Evolutionary conservation across 2,888 invertebrate species (phyloP).

Genomic region (Sphaeridia pumilis): DNA sequence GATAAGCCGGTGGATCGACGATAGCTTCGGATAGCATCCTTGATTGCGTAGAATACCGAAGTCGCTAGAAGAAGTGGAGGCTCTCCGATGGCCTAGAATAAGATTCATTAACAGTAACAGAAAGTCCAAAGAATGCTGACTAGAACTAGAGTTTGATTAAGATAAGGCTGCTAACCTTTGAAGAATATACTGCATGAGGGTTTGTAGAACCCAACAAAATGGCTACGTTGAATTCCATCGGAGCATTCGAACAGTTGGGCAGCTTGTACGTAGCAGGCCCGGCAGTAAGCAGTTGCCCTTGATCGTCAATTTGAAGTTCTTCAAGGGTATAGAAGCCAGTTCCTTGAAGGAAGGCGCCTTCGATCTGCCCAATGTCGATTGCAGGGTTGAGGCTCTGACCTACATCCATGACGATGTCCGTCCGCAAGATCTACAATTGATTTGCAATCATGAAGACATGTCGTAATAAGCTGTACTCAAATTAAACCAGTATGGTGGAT

Average conservation of each 20-base stretch:
- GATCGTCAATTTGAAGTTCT: conserved; percentile 74
- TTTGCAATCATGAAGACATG: background rate
- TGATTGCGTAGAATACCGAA: conserved; percentile 81
- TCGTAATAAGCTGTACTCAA: background rate
- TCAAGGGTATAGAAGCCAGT: conserved; percentile 85
- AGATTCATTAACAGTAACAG: background rate
- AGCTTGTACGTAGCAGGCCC: conserved; percentile 92
- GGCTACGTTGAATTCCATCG: conserved; percentile 80
- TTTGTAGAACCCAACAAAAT: conserved; percentile 77
- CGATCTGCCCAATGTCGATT: conserved; percentile 92
- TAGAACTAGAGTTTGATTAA: background rate
- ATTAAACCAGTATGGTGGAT: background rate
- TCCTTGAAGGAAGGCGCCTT: conserved; percentile 89
- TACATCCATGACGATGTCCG: conserved; percentile 94
- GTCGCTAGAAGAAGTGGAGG: conserved; percentile 83
- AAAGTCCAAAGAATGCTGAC: background rate
- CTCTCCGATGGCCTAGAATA: conserved; percentile 75
- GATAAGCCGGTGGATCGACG: conserved; percentile 54
- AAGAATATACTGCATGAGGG: conserved; percentile 82
- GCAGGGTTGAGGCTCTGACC: conserved; percentile 91
- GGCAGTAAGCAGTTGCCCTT: conserved; percentile 64
- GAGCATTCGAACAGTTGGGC: conserved; percentile 84
- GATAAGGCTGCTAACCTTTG: conserved; percentile 55
- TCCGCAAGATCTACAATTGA: conserved; percentile 50
- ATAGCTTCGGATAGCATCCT: conserved; percentile 70